Evolutionary conservation across 1,140 invertebrate species (phyloP).

Genomic region (Temnothorax curvispinosus): DNA sequence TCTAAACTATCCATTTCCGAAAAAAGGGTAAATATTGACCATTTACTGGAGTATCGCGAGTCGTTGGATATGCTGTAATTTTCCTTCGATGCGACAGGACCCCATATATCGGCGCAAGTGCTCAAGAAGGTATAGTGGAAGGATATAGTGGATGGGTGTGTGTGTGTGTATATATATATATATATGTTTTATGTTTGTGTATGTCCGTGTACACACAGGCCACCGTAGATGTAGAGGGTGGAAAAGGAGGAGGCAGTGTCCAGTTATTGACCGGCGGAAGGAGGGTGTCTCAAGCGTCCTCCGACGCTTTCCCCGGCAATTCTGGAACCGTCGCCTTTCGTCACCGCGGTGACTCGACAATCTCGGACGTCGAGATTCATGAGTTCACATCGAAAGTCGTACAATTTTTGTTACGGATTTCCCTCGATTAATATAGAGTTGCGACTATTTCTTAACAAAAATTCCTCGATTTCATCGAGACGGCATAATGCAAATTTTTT

Average conservation of each 20-base stretch:
- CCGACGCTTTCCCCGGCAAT: conserved; percentile 65
- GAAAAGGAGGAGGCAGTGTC: conserved; percentile 76
- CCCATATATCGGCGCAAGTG: conserved; percentile 21
- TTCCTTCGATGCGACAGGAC: conserved; percentile 12
- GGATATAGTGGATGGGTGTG: background rate
- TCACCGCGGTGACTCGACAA: conserved; percentile 18
- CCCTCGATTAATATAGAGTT: too few species aligned
- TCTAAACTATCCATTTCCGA: background rate
- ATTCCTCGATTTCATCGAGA: background rate
- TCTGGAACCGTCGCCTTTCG: conserved; percentile 57
- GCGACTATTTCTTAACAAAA: background rate
- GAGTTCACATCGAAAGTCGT: background rate
- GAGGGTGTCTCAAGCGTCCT: conserved; percentile 76
- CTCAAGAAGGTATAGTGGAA: conserved; percentile 31
- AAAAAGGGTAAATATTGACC: background rate
- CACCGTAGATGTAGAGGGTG: conserved; percentile 51
- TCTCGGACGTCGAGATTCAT: conserved; percentile 14
- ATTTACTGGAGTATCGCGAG: conserved; percentile 9
- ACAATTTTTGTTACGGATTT: background rate
- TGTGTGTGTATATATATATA: background rate
- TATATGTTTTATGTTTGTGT: conserved; percentile 1
- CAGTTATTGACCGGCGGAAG: conserved; percentile 84
- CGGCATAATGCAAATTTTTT: background rate
- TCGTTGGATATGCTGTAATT: background rate
- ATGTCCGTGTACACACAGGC: conserved; percentile 14